Percentiles rank a stretch among this genome's conserved stretches.
phyloP scores from a whole-genome alignment of 2,113 vertebrate genomes.

The Oxyruncus cristatus region DNA sequence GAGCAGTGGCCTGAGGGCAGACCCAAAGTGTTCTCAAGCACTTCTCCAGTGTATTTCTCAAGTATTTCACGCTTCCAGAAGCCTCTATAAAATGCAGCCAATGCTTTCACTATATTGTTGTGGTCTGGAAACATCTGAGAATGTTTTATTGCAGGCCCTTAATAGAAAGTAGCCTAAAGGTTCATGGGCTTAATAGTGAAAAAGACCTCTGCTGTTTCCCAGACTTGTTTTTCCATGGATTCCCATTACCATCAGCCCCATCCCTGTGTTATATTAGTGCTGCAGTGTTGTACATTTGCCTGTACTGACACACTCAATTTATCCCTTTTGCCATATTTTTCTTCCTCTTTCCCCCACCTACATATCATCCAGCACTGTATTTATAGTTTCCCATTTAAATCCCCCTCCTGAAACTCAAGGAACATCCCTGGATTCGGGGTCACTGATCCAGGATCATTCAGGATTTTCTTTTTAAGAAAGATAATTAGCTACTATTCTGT shows the following conservation, averaged over 20 bases:
- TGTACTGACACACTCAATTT: not conserved
- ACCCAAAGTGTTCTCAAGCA: not conserved
- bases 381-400: not conserved
- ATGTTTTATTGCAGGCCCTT: constrained; percentile 24
- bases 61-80: not conserved
- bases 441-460: not conserved
- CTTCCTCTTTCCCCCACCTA: not conserved
- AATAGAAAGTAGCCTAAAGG: constrained; percentile 23
- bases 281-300: not conserved
- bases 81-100: not conserved
- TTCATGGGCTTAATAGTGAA: not conserved
- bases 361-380: not conserved
- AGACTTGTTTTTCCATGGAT: not conserved
- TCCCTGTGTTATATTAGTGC: not conserved
- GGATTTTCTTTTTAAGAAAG: not conserved
- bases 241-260: not conserved
- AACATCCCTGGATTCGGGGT: not conserved
- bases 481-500: not conserved
- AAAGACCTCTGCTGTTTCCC: not conserved
- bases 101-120: not conserved
- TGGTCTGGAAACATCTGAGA: not conserved
- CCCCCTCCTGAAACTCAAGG: not conserved
- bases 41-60: not conserved
- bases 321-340: not conserved
- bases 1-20: not conserved